Conservation (phyloP, 2,113 vertebrate genomes). For the Strix uralensis region DNA sequence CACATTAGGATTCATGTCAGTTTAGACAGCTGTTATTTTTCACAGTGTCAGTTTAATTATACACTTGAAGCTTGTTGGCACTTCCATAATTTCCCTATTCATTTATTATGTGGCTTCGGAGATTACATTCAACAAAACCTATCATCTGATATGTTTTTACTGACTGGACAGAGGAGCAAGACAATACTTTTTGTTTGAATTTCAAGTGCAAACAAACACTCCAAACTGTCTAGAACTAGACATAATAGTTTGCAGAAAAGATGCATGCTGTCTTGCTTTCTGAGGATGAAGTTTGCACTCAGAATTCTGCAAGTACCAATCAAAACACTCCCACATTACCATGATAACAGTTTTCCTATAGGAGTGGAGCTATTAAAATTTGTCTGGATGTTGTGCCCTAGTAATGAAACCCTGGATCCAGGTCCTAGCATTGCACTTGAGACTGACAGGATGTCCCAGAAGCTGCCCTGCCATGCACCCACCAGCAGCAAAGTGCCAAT, state of each 20-base stretch:
- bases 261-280: accelerated
- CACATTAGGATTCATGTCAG: neutral
- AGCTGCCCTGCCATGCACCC: neutral
- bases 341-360: neutral
- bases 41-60: neutral
- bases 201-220: neutral
- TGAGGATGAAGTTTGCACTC: neutral
- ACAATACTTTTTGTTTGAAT: neutral
- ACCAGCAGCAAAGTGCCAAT: accelerated
- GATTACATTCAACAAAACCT: neutral
- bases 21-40: neutral
- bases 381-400: neutral
- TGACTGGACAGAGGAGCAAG: neutral
- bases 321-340: neutral
- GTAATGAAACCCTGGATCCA: neutral
- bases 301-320: neutral
- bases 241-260: neutral
- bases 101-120: neutral
- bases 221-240: neutral
- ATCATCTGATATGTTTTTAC: neutral
- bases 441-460: neutral
- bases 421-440: neutral
- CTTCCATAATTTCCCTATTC: neutral
- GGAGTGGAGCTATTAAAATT: neutral
- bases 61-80: neutral